A percentile compares a stretch with the other conserved stretches of the same genome.
Evolutionary conservation across 2,113 vertebrate genomes (phyloP).

Genomic region (Albula goreensis): DNA sequence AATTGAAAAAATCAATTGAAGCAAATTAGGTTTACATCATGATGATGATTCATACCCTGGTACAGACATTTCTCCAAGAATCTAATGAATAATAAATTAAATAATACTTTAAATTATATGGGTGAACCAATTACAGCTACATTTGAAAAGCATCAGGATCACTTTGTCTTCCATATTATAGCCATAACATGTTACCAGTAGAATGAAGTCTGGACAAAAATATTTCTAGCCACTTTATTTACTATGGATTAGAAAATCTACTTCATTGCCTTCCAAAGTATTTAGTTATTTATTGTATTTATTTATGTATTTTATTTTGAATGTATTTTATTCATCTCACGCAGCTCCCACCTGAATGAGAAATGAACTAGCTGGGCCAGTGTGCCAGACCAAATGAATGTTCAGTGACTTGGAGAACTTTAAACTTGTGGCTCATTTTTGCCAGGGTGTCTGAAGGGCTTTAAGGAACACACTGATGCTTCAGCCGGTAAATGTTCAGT

Average conservation of each 20-base stretch:
- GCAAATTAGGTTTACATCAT: too few species aligned
- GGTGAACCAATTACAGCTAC: not conserved
- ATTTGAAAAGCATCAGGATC: not conserved
- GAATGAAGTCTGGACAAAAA: not conserved
- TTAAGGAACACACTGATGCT: not conserved
- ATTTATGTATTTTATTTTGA: too few species aligned
- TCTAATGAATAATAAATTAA: too few species aligned
- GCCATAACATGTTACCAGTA: not conserved
- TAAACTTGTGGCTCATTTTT: not conserved
- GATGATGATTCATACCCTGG: too few species aligned
- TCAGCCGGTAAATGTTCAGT: not conserved
- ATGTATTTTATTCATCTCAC: too few species aligned
- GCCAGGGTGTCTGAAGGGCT: not conserved
- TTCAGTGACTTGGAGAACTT: too few species aligned
- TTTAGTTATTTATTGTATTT: not conserved
- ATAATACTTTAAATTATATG: too few species aligned
- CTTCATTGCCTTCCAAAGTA: not conserved
- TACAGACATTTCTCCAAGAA: too few species aligned
- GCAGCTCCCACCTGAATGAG: too few species aligned
- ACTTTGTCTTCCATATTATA: not conserved
- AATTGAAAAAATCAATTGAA: too few species aligned
- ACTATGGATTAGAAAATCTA: not conserved
- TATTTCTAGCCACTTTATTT: not conserved
- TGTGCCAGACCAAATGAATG: too few species aligned
- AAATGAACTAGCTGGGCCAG: too few species aligned